A percentile compares a stretch with the other conserved stretches of the same genome.
These are phyloP conservation scores for Hucho hucho DNA, from an alignment of 2,113 vertebrate genomes.

Conservation along the genomic window DNA sequence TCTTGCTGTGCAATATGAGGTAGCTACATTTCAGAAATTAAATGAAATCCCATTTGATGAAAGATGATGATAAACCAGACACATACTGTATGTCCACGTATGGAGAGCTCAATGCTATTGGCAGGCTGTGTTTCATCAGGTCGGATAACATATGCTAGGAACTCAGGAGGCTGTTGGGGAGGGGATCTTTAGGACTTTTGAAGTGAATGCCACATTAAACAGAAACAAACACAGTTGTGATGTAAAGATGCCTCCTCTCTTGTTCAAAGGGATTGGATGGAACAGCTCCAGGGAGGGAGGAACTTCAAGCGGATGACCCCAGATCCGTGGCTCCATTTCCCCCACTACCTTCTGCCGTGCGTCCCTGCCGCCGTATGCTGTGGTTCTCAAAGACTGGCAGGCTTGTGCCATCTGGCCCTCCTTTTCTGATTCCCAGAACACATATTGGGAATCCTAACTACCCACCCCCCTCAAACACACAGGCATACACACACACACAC, in stretches of 20 bases:
- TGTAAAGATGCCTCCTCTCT: slow-evolving; percentile 58
- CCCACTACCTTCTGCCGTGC: slow-evolving; percentile 69
- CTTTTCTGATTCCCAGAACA: slow-evolving; percentile 72
- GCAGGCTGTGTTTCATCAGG: slow-evolving; percentile 57
- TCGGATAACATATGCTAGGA: slow-evolving; percentile 73
- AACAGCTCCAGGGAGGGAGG: slow-evolving; percentile 71
- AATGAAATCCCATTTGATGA: slow-evolving; percentile 54
- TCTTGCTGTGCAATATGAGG: not conserved
- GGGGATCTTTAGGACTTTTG: slow-evolving; percentile 63
- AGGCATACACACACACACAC: slow-evolving; percentile 33
- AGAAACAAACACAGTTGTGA: slow-evolving; percentile 52
- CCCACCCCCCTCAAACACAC: slow-evolving; percentile 48
- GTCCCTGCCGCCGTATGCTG: slow-evolving; percentile 67
- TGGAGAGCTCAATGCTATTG: slow-evolving; percentile 55
- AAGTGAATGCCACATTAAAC: slow-evolving; percentile 68
- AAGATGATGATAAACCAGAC: slow-evolving; percentile 52
- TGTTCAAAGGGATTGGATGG: slow-evolving; percentile 73
- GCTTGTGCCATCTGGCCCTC: slow-evolving; percentile 75
- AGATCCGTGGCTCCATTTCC: slow-evolving; percentile 64
- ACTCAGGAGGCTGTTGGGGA: slow-evolving; percentile 65
- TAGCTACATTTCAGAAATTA: slow-evolving; percentile 18
- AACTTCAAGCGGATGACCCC: slow-evolving; percentile 76
- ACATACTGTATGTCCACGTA: slow-evolving; percentile 54
- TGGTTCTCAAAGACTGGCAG: slow-evolving; percentile 69
- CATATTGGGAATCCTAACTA: slow-evolving; percentile 72